Percentiles rank a stretch among this genome's conserved stretches.
Evolutionary conservation across 1,140 invertebrate species (phyloP).

Genomic region (Maconellicoccus hirsutus): DNA sequence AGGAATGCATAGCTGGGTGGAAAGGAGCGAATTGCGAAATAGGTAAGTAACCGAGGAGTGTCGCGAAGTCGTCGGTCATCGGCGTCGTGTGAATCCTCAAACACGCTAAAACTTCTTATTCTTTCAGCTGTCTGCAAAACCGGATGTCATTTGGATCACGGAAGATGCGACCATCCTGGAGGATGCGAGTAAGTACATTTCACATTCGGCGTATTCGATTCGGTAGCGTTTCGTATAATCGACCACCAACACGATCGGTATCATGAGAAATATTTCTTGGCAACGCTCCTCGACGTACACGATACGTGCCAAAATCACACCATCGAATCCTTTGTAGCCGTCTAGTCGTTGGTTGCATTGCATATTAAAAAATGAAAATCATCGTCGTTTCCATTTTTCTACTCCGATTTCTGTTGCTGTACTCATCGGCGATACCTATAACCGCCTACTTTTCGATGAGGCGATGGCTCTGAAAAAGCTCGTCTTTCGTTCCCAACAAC

Average conservation of each 20-base stretch:
- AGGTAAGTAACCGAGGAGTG: too few relatives aligned
- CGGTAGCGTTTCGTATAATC: too few relatives aligned
- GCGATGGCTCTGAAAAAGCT: too few relatives aligned
- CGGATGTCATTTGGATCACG: conserved; percentile 77
- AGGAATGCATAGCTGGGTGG: conserved; percentile 86
- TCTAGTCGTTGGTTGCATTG: not conserved
- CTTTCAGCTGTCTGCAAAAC: conserved; percentile 74
- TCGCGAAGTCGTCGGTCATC: too few relatives aligned
- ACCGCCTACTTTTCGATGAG: too few relatives aligned
- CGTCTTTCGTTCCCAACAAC: too few relatives aligned
- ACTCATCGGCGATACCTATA: too few relatives aligned
- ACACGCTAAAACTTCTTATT: conserved; percentile 31
- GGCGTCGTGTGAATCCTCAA: too few relatives aligned
- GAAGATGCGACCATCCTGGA: conserved; percentile 73
- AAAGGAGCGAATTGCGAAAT: conserved; percentile 82
- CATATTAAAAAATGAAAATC: too few relatives aligned
- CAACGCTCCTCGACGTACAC: not conserved
- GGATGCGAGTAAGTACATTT: conserved; percentile 85
- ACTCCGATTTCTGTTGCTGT: too few relatives aligned
- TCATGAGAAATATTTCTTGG: not conserved
- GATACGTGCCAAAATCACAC: not conserved
- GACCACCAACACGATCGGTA: not conserved
- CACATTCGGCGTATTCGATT: too few relatives aligned
- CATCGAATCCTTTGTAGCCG: not conserved
- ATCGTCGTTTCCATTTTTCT: too few relatives aligned